Conservation (phyloP, 2,888 invertebrate species). For the Scelioninae gen. 1 region DNA sequence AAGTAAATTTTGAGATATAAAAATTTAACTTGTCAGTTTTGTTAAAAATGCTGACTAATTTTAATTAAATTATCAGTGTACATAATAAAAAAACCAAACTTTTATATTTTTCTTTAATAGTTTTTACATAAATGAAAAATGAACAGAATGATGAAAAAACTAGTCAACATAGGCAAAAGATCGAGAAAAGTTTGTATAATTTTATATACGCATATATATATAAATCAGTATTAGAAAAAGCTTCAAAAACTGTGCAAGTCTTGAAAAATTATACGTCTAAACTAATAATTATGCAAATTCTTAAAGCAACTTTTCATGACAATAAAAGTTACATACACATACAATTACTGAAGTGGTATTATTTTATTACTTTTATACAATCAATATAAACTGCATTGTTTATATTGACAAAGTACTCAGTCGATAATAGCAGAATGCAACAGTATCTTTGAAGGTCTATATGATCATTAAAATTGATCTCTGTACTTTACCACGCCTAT, state of each 20-base stretch:
- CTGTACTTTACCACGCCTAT: slow-evolving; percentile 11
- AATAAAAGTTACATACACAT: slow-evolving; percentile 26
- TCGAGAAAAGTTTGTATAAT: no score
- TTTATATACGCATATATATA: no score
- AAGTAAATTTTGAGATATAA: no score
- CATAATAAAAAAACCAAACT: no score
- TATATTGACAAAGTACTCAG: slow-evolving; percentile 43
- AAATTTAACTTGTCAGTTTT: no score
- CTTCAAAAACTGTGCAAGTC: not conserved
- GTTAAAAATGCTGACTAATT: no score
- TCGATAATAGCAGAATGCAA: slow-evolving; percentile 36
- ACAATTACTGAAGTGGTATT: slow-evolving; percentile 13
- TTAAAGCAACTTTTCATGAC: slow-evolving; percentile 8
- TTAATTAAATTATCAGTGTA: no score
- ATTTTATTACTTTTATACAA: slow-evolving; percentile 33
- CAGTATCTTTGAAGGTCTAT: slow-evolving; percentile 8
- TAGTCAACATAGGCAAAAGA: no score
- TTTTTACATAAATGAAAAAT: no score
- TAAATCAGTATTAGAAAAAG: slow-evolving; percentile 15
- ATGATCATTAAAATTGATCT: slow-evolving; percentile 28
- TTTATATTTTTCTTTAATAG: no score
- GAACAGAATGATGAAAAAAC: no score
- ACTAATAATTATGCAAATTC: slow-evolving; percentile 25
- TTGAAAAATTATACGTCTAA: slow-evolving; percentile 16
- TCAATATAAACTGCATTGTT: slow-evolving; percentile 47